phyloP scores from a whole-genome alignment of 2,797 vertebrate genomes.

The Parotocinclus haroldoi region DNA sequence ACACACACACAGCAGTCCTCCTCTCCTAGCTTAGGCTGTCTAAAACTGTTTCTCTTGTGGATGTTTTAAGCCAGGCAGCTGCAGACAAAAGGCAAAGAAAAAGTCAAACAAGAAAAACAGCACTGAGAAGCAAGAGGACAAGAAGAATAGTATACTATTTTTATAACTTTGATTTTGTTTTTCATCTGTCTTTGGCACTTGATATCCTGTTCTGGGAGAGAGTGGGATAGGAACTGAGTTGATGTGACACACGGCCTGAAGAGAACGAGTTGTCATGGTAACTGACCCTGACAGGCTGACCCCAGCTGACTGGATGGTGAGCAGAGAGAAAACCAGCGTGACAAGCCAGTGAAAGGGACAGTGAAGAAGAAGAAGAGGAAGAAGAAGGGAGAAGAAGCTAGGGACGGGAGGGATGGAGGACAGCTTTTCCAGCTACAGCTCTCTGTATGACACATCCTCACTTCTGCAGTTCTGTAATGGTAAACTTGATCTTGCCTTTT shows the following conservation, averaged over 20 bases:
- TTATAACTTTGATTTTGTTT: constrained; percentile 35
- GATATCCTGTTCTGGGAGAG: constrained; percentile 52
- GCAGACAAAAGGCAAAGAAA: constrained; percentile 36
- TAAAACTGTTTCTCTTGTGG: constrained; percentile 62
- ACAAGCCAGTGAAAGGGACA: constrained; percentile 65
- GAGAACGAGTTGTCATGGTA: constrained; percentile 86
- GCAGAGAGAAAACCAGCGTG: constrained; percentile 65
- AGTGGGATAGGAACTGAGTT: constrained; percentile 53
- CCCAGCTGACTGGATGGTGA: constrained; percentile 65
- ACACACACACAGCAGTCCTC: constrained; percentile 42
- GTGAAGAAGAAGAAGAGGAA: constrained; percentile 42
- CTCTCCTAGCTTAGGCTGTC: constrained; percentile 57
- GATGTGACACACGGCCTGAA: constrained; percentile 63
- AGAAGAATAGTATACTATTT: constrained; percentile 40
- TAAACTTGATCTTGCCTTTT: constrained; percentile 64
- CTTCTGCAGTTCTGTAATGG: constrained; percentile 97
- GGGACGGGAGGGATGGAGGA: constrained; percentile 85
- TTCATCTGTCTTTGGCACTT: constrained; percentile 29
- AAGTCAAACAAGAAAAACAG: constrained; percentile 38
- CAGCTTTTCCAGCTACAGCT: constrained; percentile 94
- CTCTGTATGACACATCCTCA: constrained; percentile 95
- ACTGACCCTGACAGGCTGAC: constrained; percentile 79
- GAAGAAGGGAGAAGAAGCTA: constrained; percentile 29
- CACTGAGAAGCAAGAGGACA: neutral
- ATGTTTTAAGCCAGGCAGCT: constrained; percentile 57